Evolutionary conservation across 37 sponge, comb jelly and placozoan species (phyloP), one percentile per base, ranked within the genome.

Genomic region (Ephydatia muelleri): DNA sequence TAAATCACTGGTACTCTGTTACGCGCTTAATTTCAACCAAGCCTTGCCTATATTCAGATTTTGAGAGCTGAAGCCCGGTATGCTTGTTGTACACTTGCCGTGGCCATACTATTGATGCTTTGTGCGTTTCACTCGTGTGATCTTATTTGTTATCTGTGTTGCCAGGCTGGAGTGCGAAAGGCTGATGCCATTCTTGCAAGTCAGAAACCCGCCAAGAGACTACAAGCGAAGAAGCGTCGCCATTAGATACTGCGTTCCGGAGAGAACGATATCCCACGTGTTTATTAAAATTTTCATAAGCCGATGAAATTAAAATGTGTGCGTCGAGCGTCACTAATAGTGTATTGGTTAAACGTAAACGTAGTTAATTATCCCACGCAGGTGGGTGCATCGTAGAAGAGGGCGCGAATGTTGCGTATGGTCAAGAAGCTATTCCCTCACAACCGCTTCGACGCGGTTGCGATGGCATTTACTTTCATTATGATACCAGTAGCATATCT

Each of bases 111-210:
- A 13, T 0, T 65, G 9, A 34, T 66, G 27, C 34, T 67, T 11
- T 28, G 29, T 71, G 40, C 70, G 0, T 80, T 37, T 6, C 21
- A n/a, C n/a, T 43, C 8, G 47, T 43, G 47, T 57, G 57, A 57
- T 21, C 1, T 14, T 21, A 57, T 57, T 14, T 43, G 9, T 57
- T 1, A 19, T 57, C 19, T 57, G 35, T 13, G 35, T 13, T 65
- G 33, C 49, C 66, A 94, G 92, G 30, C 34, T 88, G 91, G 91
- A 38, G 92, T 94, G 2, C 65, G 88, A 14, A 72, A 88, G 67
- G 91, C 92, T 43, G 90, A 91, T 93, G 91, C 90, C 65, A 34
- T 90, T 72, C 65, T 87, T 31, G 80, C 83, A 30, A 90, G 91
- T 67, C 86, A 86, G 81, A 67, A 77, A 38, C 91, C 94, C 8